Conservation (phyloP, 2,888 invertebrate genomes). For the Hyles lineata region DNA sequence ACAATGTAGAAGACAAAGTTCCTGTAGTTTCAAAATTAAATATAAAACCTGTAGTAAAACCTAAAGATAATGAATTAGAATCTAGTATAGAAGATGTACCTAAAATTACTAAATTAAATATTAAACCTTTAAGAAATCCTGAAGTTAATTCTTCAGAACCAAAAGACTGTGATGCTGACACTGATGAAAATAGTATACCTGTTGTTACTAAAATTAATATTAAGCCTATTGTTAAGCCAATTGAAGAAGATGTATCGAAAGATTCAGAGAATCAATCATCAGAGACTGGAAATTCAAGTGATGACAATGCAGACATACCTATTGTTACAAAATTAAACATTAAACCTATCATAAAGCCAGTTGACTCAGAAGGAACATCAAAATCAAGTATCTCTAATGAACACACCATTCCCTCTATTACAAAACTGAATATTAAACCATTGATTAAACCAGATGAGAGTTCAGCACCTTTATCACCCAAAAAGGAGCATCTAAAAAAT, state of each 20-base stretch:
- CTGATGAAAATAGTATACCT: constrained; percentile 76
- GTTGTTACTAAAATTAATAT: constrained; percentile 82
- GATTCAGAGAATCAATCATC: constrained; percentile 78
- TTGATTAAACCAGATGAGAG: constrained; percentile 70
- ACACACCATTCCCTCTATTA: constrained; percentile 69
- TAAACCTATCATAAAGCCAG: constrained; percentile 81
- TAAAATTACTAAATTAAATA: constrained; percentile 83
- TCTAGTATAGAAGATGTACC: constrained; percentile 77
- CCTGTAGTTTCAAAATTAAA: constrained; percentile 84
- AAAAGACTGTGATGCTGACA: constrained; percentile 78
- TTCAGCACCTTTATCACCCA: constrained; percentile 67
- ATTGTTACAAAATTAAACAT: constrained; percentile 84
- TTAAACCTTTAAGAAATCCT: constrained; percentile 82
- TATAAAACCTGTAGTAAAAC: constrained; percentile 81
- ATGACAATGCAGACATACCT: constrained; percentile 79
- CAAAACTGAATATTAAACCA: constrained; percentile 77
- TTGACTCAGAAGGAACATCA: constrained; percentile 55
- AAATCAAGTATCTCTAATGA: constrained; percentile 56
- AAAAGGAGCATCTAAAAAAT: constrained; percentile 64
- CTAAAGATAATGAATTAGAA: constrained; percentile 78
- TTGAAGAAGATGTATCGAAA: constrained; percentile 66
- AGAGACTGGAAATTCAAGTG: constrained; percentile 79
- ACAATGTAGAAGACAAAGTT: constrained; percentile 70
- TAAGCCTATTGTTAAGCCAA: constrained; percentile 83
- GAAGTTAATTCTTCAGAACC: constrained; percentile 71